Conservation (phyloP, 2,113 vertebrate genomes). For the Periophthalmus modestus region DNA sequence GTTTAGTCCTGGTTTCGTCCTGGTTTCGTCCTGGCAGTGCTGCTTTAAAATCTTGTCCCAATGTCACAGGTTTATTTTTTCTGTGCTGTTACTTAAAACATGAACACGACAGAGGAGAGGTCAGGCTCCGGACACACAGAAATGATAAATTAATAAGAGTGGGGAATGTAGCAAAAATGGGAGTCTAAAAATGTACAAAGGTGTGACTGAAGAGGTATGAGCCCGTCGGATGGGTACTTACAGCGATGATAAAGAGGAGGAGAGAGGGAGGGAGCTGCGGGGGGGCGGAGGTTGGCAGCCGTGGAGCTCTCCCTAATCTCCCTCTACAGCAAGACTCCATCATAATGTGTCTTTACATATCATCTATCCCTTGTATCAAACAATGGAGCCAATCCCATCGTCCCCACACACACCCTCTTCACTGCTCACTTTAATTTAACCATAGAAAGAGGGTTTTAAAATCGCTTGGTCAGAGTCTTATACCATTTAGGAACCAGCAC, state of each 20-base stretch:
- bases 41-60: not conserved
- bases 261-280: conserved; percentile 12
- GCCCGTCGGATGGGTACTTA: conserved; percentile 53
- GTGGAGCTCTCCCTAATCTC: conserved; percentile 63
- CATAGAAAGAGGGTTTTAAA: conserved; percentile 53
- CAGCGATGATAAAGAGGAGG: conserved; percentile 51
- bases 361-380: conserved; percentile 54
- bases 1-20: too few species aligned
- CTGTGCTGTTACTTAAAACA: conserved; percentile 12
- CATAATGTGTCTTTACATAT: conserved; percentile 63
- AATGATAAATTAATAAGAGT: conserved; percentile 65
- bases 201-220: conserved; percentile 42
- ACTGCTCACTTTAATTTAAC: conserved; percentile 49
- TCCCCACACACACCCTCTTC: conserved; percentile 18
- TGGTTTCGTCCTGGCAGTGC: too few species aligned
- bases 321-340: conserved; percentile 60
- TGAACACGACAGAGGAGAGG: conserved; percentile 50
- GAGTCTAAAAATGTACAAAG: conserved; percentile 35
- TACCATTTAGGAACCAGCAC: conserved; percentile 46
- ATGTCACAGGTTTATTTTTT: not conserved
- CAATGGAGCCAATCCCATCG: conserved; percentile 45
- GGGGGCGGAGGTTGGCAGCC: conserved; percentile 55
- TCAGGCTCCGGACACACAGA: conserved; percentile 58
- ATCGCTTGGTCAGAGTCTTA: conserved; percentile 63
- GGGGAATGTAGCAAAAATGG: conserved; percentile 45